Conservation (phyloP, 2,888 invertebrate genomes). For the Pachliopta kotzebuea region DNA sequence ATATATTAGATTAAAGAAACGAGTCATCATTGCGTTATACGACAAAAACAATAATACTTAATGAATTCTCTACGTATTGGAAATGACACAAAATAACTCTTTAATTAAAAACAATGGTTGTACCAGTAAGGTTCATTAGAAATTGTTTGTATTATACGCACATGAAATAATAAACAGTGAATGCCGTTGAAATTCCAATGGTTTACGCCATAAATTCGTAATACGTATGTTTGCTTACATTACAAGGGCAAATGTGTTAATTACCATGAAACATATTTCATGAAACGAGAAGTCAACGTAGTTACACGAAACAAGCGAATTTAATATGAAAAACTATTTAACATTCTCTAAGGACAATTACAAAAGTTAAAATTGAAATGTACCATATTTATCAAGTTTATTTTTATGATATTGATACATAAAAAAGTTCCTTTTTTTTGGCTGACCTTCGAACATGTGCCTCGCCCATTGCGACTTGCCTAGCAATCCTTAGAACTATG, state of each 20-base stretch:
- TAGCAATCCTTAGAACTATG: too few relatives aligned
- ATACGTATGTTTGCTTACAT: conserved; percentile 11
- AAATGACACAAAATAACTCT: neutral
- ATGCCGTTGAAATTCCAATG: neutral
- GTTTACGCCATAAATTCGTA: conserved; percentile 8
- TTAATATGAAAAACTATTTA: too few relatives aligned
- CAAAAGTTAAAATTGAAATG: too few relatives aligned
- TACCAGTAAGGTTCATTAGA: neutral
- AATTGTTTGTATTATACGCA: neutral
- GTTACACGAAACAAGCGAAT: too few relatives aligned
- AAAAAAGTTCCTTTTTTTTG: too few relatives aligned
- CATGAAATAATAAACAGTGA: conserved; percentile 1
- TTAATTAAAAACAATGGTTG: neutral
- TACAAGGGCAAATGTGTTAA: conserved; percentile 1
- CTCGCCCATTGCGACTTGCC: too few relatives aligned
- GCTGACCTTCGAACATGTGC: too few relatives aligned
- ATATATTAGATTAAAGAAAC: neutral
- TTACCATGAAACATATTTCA: neutral
- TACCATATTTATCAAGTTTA: too few relatives aligned
- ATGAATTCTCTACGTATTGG: neutral
- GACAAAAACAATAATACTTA: too few relatives aligned
- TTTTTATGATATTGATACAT: too few relatives aligned
- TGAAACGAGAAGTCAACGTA: neutral
- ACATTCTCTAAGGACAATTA: too few relatives aligned
- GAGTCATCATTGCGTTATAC: neutral